phyloP scores from a whole-genome alignment of 2,113 vertebrate genomes.

The Oncorhynchus clarkii region DNA sequence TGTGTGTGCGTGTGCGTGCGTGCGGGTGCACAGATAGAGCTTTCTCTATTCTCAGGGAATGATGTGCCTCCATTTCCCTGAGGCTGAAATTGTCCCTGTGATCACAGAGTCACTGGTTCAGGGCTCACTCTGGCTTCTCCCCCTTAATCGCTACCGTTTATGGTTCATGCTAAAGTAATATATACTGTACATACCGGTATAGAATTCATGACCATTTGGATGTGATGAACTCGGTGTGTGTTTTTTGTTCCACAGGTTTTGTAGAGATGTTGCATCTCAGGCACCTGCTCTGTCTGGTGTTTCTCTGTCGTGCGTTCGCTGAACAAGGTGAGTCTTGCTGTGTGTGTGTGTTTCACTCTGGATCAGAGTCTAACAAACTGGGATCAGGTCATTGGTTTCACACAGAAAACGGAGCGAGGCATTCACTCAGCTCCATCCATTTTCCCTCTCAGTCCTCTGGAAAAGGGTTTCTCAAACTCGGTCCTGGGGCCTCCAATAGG shows the following conservation, averaged over 20 bases:
- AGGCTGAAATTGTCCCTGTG: too few species aligned
- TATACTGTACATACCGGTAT: too few species aligned
- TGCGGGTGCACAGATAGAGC: too few species aligned
- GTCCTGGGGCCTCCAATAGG: too few species aligned
- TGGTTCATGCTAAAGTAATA: neutral
- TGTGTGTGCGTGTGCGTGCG: too few species aligned
- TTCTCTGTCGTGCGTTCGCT: conserved; percentile 50
- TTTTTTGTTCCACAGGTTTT: conserved; percentile 64
- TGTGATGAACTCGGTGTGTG: neutral
- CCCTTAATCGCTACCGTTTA: neutral
- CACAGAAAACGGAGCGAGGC: neutral
- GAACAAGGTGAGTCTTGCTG: conserved; percentile 57
- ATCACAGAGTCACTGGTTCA: too few species aligned
- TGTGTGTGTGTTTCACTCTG: neutral
- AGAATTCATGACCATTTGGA: neutral
- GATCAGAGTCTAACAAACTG: conserved; percentile 23
- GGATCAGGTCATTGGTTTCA: conserved; percentile 11
- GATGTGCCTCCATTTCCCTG: too few species aligned
- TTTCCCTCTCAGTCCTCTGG: neutral
- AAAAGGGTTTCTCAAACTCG: too few species aligned
- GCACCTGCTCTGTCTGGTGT: conserved; percentile 79
- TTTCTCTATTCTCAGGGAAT: too few species aligned
- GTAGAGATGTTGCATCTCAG: conserved; percentile 77
- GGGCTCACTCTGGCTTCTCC: too few species aligned
- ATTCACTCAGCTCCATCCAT: neutral